Conservation (phyloP, 1,140 invertebrate species). For the Ectropis grisescens region DNA sequence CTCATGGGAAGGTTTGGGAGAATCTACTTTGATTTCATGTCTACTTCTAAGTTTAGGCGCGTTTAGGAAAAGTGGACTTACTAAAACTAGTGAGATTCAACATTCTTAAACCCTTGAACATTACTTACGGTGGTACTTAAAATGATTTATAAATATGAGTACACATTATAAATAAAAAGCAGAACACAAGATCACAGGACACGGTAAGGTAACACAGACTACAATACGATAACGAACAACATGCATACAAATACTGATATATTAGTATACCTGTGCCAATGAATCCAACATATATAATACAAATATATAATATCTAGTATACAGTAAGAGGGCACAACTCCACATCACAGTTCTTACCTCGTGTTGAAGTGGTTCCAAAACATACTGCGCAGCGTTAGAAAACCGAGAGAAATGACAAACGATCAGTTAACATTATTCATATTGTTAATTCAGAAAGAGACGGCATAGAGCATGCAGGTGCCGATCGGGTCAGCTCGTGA, state of each 20-base stretch:
- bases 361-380: slow-evolving; percentile 98
- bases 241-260: slow-evolving; percentile 32
- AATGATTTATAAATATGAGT: slow-evolving; percentile 13
- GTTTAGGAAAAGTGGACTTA: too few species aligned
- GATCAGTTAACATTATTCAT: slow-evolving; percentile 49
- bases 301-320: too few species aligned
- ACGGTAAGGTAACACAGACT: slow-evolving; percentile 45
- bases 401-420: slow-evolving; percentile 63
- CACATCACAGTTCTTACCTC: slow-evolving; percentile 84
- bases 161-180: slow-evolving; percentile 48
- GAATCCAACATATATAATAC: slow-evolving; percentile 25
- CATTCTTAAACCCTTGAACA: too few species aligned
- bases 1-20: too few species aligned
- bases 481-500: slow-evolving; percentile 11
- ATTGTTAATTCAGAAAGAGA: slow-evolving; percentile 42
- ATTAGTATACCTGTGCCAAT: slow-evolving; percentile 30
- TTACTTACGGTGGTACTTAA: too few species aligned
- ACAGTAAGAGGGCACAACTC: too few species aligned
- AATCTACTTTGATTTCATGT: too few species aligned
- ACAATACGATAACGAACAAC: slow-evolving; percentile 25
- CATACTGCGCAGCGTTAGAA: slow-evolving; percentile 86
- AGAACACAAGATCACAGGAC: slow-evolving; percentile 66
- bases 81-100: too few species aligned
- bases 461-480: slow-evolving; percentile 46
- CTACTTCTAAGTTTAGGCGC: too few species aligned